These are phyloP conservation scores for Malurus leucopterus DNA, from an alignment of 2,797 vertebrate species.

Conservation along the genomic window DNA sequence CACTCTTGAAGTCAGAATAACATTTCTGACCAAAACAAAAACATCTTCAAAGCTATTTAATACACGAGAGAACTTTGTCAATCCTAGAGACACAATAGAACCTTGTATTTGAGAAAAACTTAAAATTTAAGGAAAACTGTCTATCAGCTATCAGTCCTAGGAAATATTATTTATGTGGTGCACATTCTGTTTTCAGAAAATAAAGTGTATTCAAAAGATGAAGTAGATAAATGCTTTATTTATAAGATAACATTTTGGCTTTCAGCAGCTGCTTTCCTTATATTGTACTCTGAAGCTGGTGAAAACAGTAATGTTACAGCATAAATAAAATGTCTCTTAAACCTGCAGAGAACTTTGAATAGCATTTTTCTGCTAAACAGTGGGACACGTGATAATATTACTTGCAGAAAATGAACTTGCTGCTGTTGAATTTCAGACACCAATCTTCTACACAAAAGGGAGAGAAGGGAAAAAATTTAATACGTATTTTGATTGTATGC, in stretches of 20 bases:
- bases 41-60: background rate
- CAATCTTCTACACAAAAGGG: background rate
- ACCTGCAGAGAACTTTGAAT: background rate
- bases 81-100: background rate
- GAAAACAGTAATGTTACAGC: background rate
- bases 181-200: background rate
- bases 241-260: conserved; percentile 6
- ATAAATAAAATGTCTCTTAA: conserved; percentile 30
- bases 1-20: background rate
- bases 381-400: background rate
- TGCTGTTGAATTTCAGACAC: background rate
- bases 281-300: background rate
- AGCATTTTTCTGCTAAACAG: conserved; percentile 2
- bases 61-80: background rate
- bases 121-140: background rate
- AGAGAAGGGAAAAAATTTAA: background rate
- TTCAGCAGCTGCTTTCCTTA: background rate
- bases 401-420: conserved; percentile 7
- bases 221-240: conserved; percentile 27
- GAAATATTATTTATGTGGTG: background rate
- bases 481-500: background rate
- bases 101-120: background rate
- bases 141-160: background rate
- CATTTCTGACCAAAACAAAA: background rate
- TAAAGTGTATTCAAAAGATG: conserved; percentile 15